Base-by-base conservation (phyloP, 2,113 vertebrate species). In the Synchiropus splendidus region DNA sequence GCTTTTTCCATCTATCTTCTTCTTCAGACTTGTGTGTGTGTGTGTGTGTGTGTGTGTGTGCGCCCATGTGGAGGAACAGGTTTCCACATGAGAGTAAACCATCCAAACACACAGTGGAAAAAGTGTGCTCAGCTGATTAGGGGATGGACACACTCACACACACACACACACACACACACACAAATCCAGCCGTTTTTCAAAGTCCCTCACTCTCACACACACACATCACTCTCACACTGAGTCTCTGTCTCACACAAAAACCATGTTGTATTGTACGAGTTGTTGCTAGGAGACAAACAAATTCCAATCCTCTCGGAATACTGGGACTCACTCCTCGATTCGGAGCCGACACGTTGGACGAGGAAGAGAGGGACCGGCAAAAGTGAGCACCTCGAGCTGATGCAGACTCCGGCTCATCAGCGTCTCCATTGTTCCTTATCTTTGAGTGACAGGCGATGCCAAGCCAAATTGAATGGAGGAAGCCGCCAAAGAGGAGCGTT, bases 261-360 rank as follows among this genome's bases (percentile, higher is more conserved):
- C 66, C 64, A 70, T 67, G 67, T 62, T 79, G 77, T 72, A 80
- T 81, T 80, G 76, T 71, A 63, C 36, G 53, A 31, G 14, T 38
- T 68, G 83, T 86, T 84, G 79, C 82, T 84, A 83, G 74, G 82
- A 75, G 70, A 87, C 81, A 53, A 69, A 74, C 64, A 73, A 61
- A 77, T 70, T 84, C 76, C 76, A 75, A 75, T 82, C 76, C 73
- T 76, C 74, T 72, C 51, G 74, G 82, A 79, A 80, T 76, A 78
- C 64, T 76, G 68, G 51, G 76, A 75, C 75, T 75, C 58, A 65
- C 71, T 79, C 75, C 59, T 72, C 65, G 49, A 78, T 75, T 70
- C 51, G 53, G 57, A 67, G 72, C 70, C 48, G 58, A 57, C 60
- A 12, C 44, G 48, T 40, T 41, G 52, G 58, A 42, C 37, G 52